A percentile compares a stretch with the other conserved stretches of the same genome.
phyloP scores from a whole-genome alignment of 2,113 vertebrate species.

The Salvelinus fontinalis region DNA sequence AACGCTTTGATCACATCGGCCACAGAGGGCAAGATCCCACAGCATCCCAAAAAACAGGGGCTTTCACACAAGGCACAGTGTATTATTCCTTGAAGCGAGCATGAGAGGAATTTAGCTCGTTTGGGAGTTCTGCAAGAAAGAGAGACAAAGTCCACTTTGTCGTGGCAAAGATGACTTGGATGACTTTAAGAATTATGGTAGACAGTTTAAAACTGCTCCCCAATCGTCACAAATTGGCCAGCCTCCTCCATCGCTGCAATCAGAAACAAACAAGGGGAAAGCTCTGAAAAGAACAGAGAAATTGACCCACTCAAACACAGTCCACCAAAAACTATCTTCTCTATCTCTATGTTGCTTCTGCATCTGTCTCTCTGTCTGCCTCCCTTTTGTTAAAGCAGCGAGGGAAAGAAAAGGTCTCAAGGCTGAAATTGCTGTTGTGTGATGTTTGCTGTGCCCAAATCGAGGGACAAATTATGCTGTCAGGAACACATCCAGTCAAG shows the following conservation, averaged over 20 bases:
- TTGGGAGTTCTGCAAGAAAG: not conserved
- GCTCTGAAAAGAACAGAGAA: conserved; percentile 61
- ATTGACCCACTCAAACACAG: conserved; percentile 79
- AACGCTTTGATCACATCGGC: too few species aligned
- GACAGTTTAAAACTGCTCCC: conserved; percentile 16
- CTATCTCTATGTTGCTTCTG: conserved; percentile 46
- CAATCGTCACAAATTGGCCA: conserved; percentile 10
- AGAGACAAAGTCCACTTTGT: conserved; percentile 14
- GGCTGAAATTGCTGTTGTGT: conserved; percentile 85
- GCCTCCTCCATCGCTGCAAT: conserved; percentile 64
- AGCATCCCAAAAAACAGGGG: too few species aligned
- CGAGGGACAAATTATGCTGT: conserved; percentile 92
- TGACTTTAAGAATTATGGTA: conserved; percentile 6
- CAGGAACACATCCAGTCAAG: conserved; percentile 89
- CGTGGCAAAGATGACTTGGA: not conserved
- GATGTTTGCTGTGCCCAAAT: conserved; percentile 93
- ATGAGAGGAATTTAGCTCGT: too few species aligned
- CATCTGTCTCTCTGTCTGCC: conserved; percentile 46
- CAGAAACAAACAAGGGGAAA: conserved; percentile 72
- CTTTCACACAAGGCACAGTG: too few species aligned
- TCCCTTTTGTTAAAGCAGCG: conserved; percentile 41
- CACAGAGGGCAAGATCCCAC: too few species aligned
- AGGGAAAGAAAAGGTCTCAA: conserved; percentile 50
- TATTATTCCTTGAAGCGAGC: too few species aligned
- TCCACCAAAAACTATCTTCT: conserved; percentile 65